These are phyloP conservation scores for Brachionus plicatilis DNA, from an alignment of 1,140 invertebrate genomes.

Conservation along the genomic window DNA sequence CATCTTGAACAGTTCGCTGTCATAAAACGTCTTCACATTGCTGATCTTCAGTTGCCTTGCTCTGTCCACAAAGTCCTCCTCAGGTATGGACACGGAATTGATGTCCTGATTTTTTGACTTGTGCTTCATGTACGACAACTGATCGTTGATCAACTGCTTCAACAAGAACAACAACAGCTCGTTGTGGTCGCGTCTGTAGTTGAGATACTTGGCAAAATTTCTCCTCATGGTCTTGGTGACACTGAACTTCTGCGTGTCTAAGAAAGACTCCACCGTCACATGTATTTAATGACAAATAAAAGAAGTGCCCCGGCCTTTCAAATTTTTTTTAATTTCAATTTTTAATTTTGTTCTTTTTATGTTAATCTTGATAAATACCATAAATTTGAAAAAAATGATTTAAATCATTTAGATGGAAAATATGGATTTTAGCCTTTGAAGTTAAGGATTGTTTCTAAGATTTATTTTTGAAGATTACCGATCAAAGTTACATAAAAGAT, in stretches of 20 bases:
- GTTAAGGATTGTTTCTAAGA: too few relatives aligned
- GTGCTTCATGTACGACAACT: slow-evolving; percentile 57
- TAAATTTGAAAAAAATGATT: too few relatives aligned
- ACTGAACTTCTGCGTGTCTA: slow-evolving; percentile 95
- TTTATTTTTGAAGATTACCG: too few relatives aligned
- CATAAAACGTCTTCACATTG: slow-evolving; percentile 82
- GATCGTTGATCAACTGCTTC: slow-evolving; percentile 83
- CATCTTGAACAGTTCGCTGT: slow-evolving; percentile 79
- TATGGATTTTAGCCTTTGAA: too few relatives aligned
- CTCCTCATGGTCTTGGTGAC: slow-evolving; percentile 91
- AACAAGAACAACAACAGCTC: slow-evolving; percentile 91
- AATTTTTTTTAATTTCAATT: too few relatives aligned
- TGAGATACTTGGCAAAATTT: slow-evolving; percentile 86
- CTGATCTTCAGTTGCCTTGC: slow-evolving; percentile 85
- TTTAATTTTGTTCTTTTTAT: too few relatives aligned
- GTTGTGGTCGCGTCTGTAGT: slow-evolving; percentile 89
- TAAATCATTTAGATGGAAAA: too few relatives aligned
- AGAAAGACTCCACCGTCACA: slow-evolving; percentile 95
- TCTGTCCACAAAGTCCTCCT: slow-evolving; percentile 27
- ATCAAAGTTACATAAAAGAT: too few relatives aligned
- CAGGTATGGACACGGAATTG: slow-evolving; percentile 19
- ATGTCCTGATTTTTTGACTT: slow-evolving; percentile 57
- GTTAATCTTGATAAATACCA: too few relatives aligned
- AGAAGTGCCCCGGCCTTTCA: too few relatives aligned
- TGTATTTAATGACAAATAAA: too few relatives aligned